These are phyloP conservation scores for Drosophila lacertosa DNA, from an alignment of 1,140 invertebrate genomes.

Conservation along the genomic window DNA sequence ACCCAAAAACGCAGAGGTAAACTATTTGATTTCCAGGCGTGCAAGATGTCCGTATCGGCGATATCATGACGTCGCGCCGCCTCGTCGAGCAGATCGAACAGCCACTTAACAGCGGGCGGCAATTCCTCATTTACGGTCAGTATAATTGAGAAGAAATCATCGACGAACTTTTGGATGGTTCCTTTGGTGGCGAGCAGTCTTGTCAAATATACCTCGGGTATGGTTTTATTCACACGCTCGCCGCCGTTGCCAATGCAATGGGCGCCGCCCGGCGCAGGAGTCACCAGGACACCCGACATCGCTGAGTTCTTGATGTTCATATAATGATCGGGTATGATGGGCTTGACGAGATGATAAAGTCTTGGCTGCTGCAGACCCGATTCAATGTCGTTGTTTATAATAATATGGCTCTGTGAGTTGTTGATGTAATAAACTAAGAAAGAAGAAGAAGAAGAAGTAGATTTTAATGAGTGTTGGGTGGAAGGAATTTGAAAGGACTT, in stretches of 20 bases:
- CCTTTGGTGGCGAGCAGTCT: constrained; percentile 96
- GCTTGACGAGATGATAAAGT: constrained; percentile 93
- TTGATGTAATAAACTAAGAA: constrained; percentile 81
- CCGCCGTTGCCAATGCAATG: constrained; percentile 64
- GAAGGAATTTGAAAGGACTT: constrained; percentile 47
- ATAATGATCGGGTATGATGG: constrained; percentile 85
- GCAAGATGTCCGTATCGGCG: constrained; percentile 94
- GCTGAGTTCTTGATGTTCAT: constrained; percentile 84
- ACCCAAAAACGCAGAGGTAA: constrained; percentile 98
- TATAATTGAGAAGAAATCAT: constrained; percentile 96
- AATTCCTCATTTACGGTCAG: constrained; percentile 94
- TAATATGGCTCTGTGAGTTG: constrained; percentile 90
- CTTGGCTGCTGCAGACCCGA: constrained; percentile 85
- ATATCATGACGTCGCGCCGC: constrained; percentile 93
- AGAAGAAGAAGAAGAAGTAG: not conserved
- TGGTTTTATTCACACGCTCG: constrained; percentile 94
- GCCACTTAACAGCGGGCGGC: constrained; percentile 96
- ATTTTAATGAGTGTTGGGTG: not conserved
- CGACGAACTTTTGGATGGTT: constrained; percentile 98
- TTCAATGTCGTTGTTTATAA: constrained; percentile 91
- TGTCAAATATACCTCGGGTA: constrained; percentile 97
- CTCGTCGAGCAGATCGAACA: constrained; percentile 97
- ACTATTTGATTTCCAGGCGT: constrained; percentile 98
- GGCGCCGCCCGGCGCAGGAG: constrained; percentile 25
- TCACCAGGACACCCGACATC: constrained; percentile 58